Conservation (phyloP, 2,797 vertebrate species). For the Toxotes lorentzi region DNA sequence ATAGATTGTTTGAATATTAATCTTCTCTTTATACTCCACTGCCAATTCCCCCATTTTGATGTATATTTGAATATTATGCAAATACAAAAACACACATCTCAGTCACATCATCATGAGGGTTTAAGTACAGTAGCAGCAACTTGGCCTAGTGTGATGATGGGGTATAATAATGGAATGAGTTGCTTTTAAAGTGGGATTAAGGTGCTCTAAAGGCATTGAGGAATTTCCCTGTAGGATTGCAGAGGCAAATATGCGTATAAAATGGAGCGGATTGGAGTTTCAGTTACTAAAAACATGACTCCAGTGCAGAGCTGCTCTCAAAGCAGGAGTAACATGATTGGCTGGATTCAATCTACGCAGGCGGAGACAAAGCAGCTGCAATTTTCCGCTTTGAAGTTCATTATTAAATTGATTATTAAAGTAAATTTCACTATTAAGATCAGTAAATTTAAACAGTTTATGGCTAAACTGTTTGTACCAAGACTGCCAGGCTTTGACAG, state of each 20-base stretch:
- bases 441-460: background rate
- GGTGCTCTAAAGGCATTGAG: conserved; percentile 48
- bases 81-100: conserved; percentile 38
- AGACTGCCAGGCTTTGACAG: too few relatives aligned
- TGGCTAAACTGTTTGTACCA: background rate
- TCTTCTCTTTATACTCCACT: conserved; percentile 36
- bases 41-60: conserved; percentile 42
- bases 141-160: conserved; percentile 23
- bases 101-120: conserved; percentile 18
- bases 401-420: background rate
- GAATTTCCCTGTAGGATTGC: conserved; percentile 46
- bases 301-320: conserved; percentile 27
- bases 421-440: background rate
- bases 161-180: conserved; percentile 26
- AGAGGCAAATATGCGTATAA: conserved; percentile 25
- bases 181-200: conserved; percentile 57
- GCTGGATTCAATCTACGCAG: conserved; percentile 4
- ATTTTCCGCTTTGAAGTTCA: background rate
- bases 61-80: conserved; percentile 47
- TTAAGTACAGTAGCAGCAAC: conserved; percentile 40
- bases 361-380: background rate
- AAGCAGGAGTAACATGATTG: conserved; percentile 19
- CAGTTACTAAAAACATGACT: conserved; percentile 33
- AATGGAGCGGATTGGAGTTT: conserved; percentile 33
- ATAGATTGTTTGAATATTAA: conserved; percentile 72